phyloP scores from a whole-genome alignment of 1,140 invertebrate genomes.

The Hyles euphorbiae region DNA sequence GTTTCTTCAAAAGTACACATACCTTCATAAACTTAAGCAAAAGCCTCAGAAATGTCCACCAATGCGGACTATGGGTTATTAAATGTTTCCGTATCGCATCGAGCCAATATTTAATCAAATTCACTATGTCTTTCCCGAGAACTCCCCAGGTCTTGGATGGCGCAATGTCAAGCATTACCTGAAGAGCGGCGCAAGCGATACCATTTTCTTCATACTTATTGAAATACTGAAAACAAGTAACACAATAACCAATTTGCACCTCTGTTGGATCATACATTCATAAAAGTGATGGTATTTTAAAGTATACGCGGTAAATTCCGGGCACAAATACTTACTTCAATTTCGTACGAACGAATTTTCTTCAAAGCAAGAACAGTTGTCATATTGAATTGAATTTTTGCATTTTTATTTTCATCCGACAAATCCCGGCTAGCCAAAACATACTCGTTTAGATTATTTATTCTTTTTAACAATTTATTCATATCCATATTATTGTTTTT shows the following conservation, averaged over 20 bases:
- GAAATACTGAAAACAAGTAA: constrained; percentile 43
- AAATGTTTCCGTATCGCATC: constrained; percentile 44
- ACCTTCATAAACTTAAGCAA: constrained; percentile 48
- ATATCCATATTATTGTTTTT: constrained; percentile 36
- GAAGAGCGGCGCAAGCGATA: constrained; percentile 35
- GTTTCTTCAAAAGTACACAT: constrained; percentile 9
- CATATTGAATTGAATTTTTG: constrained; percentile 50
- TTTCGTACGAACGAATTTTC: constrained; percentile 47
- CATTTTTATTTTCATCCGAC: constrained; percentile 21
- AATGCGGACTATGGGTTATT: constrained; percentile 33
- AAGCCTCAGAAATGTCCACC: constrained; percentile 48
- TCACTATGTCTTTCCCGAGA: constrained; percentile 43
- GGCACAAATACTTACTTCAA: constrained; percentile 38
- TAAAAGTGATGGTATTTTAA: too few species aligned
- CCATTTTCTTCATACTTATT: constrained; percentile 49
- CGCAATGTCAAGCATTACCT: constrained; percentile 34
- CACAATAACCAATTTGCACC: not conserved
- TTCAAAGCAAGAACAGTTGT: constrained; percentile 46
- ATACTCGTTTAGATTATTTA: constrained; percentile 44
- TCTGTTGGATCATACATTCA: too few species aligned
- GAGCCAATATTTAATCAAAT: constrained; percentile 48
- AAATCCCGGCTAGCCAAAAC: constrained; percentile 33
- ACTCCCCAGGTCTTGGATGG: constrained; percentile 48
- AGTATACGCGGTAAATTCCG: too few species aligned
- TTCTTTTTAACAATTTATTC: constrained; percentile 29